These are phyloP conservation scores for Dermolepida albohirtum DNA, from an alignment of 2,888 invertebrate species.

Conservation along the genomic window DNA sequence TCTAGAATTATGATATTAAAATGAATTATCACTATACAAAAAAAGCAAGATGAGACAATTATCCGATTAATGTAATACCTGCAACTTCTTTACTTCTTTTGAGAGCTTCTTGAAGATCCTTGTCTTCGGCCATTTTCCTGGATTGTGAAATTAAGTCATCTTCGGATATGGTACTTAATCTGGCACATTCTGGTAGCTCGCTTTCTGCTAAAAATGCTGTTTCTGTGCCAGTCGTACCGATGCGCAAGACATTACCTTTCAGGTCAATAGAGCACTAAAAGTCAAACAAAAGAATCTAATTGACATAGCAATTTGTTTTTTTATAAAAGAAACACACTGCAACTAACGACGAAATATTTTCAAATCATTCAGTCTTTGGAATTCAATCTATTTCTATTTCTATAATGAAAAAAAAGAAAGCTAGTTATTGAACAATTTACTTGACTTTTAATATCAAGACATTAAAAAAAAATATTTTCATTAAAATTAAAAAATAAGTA, in stretches of 20 bases:
- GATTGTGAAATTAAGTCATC: constrained; percentile 69
- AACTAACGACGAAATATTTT: too few species aligned
- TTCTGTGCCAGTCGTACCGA: constrained; percentile 94
- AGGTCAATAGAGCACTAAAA: constrained; percentile 90
- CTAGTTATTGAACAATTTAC: too few species aligned
- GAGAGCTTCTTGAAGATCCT: constrained; percentile 77
- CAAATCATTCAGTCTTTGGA: too few species aligned
- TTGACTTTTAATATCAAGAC: too few species aligned
- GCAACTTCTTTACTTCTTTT: constrained; percentile 73
- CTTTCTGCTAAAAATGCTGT: constrained; percentile 88
- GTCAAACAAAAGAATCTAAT: constrained; percentile 8
- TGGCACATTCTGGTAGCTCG: constrained; percentile 81
- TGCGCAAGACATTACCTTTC: constrained; percentile 85
- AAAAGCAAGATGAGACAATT: constrained; percentile 1
- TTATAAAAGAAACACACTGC: too few species aligned
- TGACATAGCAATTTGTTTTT: too few species aligned
- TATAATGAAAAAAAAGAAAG: too few species aligned
- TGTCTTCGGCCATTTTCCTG: constrained; percentile 74
- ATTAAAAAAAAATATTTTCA: too few species aligned
- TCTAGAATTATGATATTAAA: constrained; percentile 17
- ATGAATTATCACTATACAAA: neutral
- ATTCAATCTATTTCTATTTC: too few species aligned
- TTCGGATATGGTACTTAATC: constrained; percentile 77
- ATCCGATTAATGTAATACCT: constrained; percentile 43
- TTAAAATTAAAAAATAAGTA: too few species aligned